These are phyloP conservation scores for Phragmatobia fuliginosa DNA, from an alignment of 2,888 invertebrate genomes.

Conservation along the genomic window DNA sequence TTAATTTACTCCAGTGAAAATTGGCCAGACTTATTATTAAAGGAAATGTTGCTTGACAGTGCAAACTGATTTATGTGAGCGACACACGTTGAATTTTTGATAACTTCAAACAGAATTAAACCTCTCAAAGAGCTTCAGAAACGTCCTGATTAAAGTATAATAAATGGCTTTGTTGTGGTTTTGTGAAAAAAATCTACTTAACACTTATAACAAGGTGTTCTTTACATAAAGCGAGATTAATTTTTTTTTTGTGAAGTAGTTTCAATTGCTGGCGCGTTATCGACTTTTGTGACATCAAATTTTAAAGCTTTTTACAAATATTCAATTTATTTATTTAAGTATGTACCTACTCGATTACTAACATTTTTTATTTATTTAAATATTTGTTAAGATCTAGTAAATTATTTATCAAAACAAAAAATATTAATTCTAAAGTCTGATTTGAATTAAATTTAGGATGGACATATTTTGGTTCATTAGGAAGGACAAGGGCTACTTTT, in stretches of 20 bases:
- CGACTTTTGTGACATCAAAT: too few relatives aligned
- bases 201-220: neutral
- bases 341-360: too few relatives aligned
- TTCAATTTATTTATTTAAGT: too few relatives aligned
- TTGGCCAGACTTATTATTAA: constrained; percentile 41
- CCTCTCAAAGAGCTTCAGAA: neutral
- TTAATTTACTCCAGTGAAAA: constrained; percentile 51
- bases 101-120: constrained; percentile 2
- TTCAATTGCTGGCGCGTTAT: too few relatives aligned
- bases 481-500: too few relatives aligned
- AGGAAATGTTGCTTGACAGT: constrained; percentile 39
- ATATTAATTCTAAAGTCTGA: too few relatives aligned
- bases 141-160: neutral
- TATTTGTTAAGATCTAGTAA: too few relatives aligned
- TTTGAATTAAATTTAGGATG: too few relatives aligned
- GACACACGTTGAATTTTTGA: constrained; percentile 18
- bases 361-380: too few relatives aligned
- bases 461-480: too few relatives aligned
- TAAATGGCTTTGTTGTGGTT: neutral
- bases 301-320: too few relatives aligned
- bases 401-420: neutral
- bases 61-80: constrained; percentile 42
- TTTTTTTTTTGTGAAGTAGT: neutral
- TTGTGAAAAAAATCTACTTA: neutral
- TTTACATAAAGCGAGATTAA: neutral